Conservation (phyloP, 2,888 invertebrate species). For the Cheilosia variabilis region DNA sequence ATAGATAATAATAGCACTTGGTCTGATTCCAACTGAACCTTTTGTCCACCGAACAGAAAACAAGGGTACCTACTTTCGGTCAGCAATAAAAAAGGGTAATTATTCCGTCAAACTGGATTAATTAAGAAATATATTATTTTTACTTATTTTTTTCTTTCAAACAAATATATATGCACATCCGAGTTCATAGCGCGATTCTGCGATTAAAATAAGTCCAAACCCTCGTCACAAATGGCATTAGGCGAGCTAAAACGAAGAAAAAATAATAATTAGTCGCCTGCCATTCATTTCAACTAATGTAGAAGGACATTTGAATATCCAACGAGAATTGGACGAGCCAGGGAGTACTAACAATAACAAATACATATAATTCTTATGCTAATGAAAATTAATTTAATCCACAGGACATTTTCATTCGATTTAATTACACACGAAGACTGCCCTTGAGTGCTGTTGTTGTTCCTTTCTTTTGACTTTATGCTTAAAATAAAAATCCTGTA, state of each 20-base stretch:
- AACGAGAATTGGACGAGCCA: slow-evolving; percentile 37
- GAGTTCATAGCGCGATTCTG: background rate
- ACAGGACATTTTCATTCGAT: slow-evolving; percentile 83
- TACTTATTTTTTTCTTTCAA: slow-evolving; percentile 23
- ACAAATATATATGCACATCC: background rate
- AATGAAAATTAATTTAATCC: slow-evolving; percentile 84
- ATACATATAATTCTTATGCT: slow-evolving; percentile 81
- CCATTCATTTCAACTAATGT: slow-evolving; percentile 68
- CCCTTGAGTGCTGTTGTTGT: slow-evolving; percentile 82
- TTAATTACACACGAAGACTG: slow-evolving; percentile 83
- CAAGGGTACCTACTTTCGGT: no score
- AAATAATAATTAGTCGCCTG: slow-evolving; percentile 72
- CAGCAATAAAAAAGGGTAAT: no score
- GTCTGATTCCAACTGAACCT: no score
- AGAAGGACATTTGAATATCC: slow-evolving; percentile 64
- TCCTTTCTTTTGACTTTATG: slow-evolving; percentile 14
- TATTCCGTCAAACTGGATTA: no score
- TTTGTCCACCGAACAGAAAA: no score
- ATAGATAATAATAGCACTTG: no score
- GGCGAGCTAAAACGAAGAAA: slow-evolving; percentile 21
- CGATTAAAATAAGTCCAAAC: slow-evolving; percentile 32
- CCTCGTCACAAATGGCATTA: slow-evolving; percentile 62
- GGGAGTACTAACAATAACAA: slow-evolving; percentile 52
- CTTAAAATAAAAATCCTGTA: slow-evolving; percentile 60
- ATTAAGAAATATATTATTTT: no score